Conservation (phyloP, 2,888 invertebrate species). For the Trissolcus brochymenae region DNA sequence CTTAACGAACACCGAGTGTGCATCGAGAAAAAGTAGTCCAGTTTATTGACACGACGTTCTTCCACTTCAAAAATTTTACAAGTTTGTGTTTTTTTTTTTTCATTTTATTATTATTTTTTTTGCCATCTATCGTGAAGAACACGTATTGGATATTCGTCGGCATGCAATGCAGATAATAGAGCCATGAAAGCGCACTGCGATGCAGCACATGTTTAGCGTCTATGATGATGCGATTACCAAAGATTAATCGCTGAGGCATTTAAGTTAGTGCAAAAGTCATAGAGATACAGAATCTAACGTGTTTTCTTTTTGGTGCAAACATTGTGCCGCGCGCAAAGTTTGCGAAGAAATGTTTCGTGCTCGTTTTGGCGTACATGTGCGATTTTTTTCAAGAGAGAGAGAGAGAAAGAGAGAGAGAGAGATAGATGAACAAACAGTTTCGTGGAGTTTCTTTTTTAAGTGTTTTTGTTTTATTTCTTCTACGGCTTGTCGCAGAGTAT, state of each 20-base stretch:
- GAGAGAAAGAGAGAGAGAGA: too few relatives aligned
- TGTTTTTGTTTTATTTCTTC: background rate
- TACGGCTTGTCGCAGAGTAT: constrained; percentile 21
- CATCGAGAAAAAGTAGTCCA: too few relatives aligned
- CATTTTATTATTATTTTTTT: constrained; percentile 7
- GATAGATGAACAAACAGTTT: constrained; percentile 7
- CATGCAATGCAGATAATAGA: constrained; percentile 51
- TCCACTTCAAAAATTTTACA: constrained; percentile 40
- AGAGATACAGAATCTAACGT: constrained; percentile 20
- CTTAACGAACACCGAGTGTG: too few relatives aligned
- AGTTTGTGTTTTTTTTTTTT: constrained; percentile 9
- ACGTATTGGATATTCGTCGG: constrained; percentile 23
- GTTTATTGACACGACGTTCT: background rate
- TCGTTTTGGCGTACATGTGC: constrained; percentile 12
- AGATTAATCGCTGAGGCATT: constrained; percentile 52
- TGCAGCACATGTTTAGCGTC: constrained; percentile 33
- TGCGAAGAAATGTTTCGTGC: constrained; percentile 8
- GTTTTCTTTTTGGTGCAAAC: constrained; percentile 15
- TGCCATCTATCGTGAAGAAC: constrained; percentile 24
- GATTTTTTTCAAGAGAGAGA: constrained; percentile 16
- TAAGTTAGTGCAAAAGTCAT: constrained; percentile 36
- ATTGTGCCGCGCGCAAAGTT: constrained; percentile 25
- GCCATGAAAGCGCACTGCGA: constrained; percentile 48
- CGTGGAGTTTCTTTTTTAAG: background rate
- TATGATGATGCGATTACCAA: constrained; percentile 46